Evolutionary conservation across 2,797 vertebrate species (phyloP).

Genomic region (Sebastes goodei): DNA sequence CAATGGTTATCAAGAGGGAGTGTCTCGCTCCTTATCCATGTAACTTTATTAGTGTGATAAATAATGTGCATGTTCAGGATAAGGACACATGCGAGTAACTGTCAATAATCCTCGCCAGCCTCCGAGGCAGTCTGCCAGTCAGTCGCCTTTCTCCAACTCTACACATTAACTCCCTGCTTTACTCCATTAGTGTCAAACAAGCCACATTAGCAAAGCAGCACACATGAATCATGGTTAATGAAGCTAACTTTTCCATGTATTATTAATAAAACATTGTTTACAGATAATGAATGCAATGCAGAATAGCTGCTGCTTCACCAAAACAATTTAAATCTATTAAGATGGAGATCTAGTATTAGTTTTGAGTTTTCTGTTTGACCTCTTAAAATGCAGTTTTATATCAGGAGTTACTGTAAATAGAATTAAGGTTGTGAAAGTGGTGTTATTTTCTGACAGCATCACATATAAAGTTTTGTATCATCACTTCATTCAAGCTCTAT

Average conservation of each 20-base stretch:
- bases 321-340: not conserved
- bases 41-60: constrained; percentile 27
- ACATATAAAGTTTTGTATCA: not conserved
- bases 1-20: constrained; percentile 13
- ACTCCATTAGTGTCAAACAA: constrained; percentile 30
- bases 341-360: not conserved
- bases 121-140: not conserved
- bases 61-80: constrained; percentile 33
- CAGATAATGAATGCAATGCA: not conserved
- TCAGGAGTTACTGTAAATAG: not conserved
- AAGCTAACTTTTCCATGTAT: not conserved
- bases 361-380: not conserved
- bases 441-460: not conserved
- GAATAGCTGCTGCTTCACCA: not conserved
- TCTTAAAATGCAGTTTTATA: not conserved
- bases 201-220: constrained; percentile 3
- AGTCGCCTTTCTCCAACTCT: not conserved
- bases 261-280: constrained; percentile 6
- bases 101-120: constrained; percentile 2
- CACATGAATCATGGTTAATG: constrained; percentile 29
- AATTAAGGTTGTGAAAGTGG: not conserved
- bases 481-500: not conserved
- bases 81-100: constrained; percentile 20
- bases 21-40: not conserved
- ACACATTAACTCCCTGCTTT: constrained; percentile 9